These are phyloP conservation scores for Emmelina monodactyla DNA, from an alignment of 2,888 invertebrate genomes.

Conservation along the genomic window DNA sequence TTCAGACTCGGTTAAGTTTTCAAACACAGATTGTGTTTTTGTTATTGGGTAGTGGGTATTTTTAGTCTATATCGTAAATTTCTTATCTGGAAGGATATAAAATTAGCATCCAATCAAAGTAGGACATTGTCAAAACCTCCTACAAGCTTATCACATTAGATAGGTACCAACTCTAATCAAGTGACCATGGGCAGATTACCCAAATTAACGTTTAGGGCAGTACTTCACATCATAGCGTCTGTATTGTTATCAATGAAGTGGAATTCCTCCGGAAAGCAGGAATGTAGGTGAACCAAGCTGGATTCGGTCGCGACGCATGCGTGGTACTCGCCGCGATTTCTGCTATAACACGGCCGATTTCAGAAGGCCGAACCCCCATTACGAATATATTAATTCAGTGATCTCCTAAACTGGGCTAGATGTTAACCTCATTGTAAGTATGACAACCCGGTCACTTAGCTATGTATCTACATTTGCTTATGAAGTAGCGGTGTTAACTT, in stretches of 20 bases:
- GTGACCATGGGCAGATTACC: too few relatives aligned
- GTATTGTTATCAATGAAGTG: not conserved
- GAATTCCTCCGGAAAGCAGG: constrained; percentile 56
- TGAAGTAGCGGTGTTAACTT: constrained; percentile 53
- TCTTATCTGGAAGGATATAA: too few relatives aligned
- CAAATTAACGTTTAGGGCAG: too few relatives aligned
- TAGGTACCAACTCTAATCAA: too few relatives aligned
- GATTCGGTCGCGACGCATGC: constrained; percentile 54
- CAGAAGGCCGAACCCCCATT: constrained; percentile 31
- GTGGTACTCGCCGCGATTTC: constrained; percentile 44
- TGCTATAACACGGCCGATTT: constrained; percentile 40
- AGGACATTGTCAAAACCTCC: too few relatives aligned
- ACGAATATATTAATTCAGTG: not conserved
- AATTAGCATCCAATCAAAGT: too few relatives aligned
- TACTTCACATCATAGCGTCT: too few relatives aligned
- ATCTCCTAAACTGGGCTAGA: constrained; percentile 11
- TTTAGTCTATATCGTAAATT: too few relatives aligned
- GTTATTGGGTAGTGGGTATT: too few relatives aligned
- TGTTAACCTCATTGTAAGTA: constrained; percentile 16
- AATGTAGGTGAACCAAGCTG: constrained; percentile 58
- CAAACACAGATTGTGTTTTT: too few relatives aligned
- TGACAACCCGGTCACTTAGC: constrained; percentile 57
- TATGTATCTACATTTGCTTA: constrained; percentile 59
- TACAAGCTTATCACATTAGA: too few relatives aligned
- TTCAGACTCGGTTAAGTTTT: too few relatives aligned